Base-by-base conservation (phyloP, 92 coral and sea anemone species). In the Epizoanthus ramosus region DNA sequence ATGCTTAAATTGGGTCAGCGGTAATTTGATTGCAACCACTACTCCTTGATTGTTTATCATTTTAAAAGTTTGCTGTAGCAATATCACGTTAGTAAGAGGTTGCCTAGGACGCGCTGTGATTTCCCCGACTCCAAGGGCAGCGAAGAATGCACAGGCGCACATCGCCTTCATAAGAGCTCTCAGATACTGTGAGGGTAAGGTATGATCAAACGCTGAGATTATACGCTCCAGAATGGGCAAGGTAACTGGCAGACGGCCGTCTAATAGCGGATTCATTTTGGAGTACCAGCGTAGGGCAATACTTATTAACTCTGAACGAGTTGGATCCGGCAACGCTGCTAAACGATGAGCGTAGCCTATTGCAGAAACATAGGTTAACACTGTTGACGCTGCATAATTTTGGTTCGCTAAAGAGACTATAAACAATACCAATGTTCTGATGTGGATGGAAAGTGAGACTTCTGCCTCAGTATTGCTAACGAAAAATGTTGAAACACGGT, bases 121-220 rank as follows among this genome's bases (percentile, higher is more conserved):
- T 45, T 87, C 90, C 5, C 90, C 84, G 2, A 83, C 68, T 74
- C 90, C 41, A 19, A 88, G 70, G n/a, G 80, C 84, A 3, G 45
- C 87, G 47, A 57, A 87, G 39, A 79, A 85, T 10, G 89, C 85
- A 16, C 59, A 19, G 25, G 80, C 56, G 37, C 84, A 68, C 81
- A 87, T 75, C 13, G 87, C 91, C n/a, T 80, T 66, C 69, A 77
- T 24, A 31, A 87, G 31, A 18, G 21, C 13, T 18, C 43, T 43
- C 47, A 43, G 64, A 22, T 76, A 83, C 4, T 31, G 57, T 5
- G 79, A 57, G n/a, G 69, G 41, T 6, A 28, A 1, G 0, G 80
- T 83, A 14, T 57, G 53, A 8, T 58, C 10, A 70, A 67, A 87
- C 0, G 87, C 81, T 14, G 10, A 17, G 23, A 87, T 33, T 19